phyloP scores from a whole-genome alignment of 2,888 invertebrate genomes.

The Helicoverpa assulta region DNA sequence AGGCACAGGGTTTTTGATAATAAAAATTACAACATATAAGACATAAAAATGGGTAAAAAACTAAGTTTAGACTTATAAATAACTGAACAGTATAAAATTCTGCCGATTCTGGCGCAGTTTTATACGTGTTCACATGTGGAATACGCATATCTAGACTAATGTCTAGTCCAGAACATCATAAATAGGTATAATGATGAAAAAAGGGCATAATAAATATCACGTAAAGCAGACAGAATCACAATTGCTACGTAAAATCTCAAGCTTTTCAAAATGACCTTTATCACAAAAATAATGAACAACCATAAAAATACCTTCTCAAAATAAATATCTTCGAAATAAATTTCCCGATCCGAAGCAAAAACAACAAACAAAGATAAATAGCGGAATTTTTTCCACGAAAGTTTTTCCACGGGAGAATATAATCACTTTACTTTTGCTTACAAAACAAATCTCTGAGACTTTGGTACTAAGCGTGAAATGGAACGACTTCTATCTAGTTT shows the following conservation, averaged over 20 bases:
- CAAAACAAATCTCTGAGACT: slow-evolving; percentile 49
- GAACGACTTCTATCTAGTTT: slow-evolving; percentile 37
- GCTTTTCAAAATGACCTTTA: neutral
- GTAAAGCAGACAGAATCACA: too few species aligned
- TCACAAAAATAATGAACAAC: slow-evolving; percentile 26
- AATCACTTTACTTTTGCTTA: slow-evolving; percentile 54
- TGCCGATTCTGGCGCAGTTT: too few species aligned
- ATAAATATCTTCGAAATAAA: slow-evolving; percentile 34
- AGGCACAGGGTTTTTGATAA: slow-evolving; percentile 14
- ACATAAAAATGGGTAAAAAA: too few species aligned
- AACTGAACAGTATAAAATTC: too few species aligned
- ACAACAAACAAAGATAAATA: slow-evolving; percentile 55
- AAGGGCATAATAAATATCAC: too few species aligned
- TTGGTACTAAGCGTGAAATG: slow-evolving; percentile 29
- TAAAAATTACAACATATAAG: neutral
- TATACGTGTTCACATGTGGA: too few species aligned
- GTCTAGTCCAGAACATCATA: too few species aligned
- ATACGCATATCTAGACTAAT: too few species aligned
- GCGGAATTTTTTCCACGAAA: slow-evolving; percentile 39
- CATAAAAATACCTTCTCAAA: slow-evolving; percentile 31
- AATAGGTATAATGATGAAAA: too few species aligned
- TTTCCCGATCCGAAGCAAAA: slow-evolving; percentile 30
- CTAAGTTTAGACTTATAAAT: too few species aligned
- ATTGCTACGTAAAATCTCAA: too few species aligned
- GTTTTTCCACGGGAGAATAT: slow-evolving; percentile 44